These are phyloP conservation scores for Passer montanus DNA, from an alignment of 2,113 vertebrate species.

Conservation along the genomic window DNA sequence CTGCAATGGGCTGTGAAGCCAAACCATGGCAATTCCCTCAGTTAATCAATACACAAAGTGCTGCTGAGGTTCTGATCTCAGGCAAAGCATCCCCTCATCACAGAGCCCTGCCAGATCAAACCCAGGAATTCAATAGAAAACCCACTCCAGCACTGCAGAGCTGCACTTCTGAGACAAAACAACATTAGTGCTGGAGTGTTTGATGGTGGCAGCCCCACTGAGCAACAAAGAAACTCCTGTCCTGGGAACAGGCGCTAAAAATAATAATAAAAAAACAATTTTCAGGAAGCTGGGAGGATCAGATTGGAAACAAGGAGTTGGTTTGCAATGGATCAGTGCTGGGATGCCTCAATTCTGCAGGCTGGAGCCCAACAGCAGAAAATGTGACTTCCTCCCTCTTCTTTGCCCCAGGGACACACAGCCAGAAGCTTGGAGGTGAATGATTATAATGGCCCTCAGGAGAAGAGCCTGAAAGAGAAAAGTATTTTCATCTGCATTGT, in stretches of 20 bases:
- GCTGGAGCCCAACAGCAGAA: not conserved
- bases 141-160: not conserved
- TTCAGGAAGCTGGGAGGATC: not conserved
- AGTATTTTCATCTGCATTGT: not conserved
- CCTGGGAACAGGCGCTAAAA: not conserved
- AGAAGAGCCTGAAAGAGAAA: not conserved
- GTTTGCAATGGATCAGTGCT: not conserved
- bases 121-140: not conserved
- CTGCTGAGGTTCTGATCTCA: slow-evolving; percentile 46
- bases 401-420: not conserved
- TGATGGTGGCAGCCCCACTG: not conserved
- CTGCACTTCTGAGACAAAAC: not conserved
- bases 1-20: not conserved
- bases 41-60: slow-evolving; percentile 35
- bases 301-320: not conserved
- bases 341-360: not conserved
- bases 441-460: not conserved
- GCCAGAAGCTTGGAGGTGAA: not conserved
- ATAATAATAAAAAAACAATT: not conserved
- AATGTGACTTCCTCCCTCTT: not conserved
- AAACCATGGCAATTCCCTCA: not conserved
- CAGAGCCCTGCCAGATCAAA: slow-evolving; percentile 29
- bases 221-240: not conserved
- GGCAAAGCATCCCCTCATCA: slow-evolving; percentile 10
- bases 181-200: not conserved